Base-by-base conservation (phyloP, 2,888 invertebrate species). In the Liopterus haemorrhoidalis region DNA sequence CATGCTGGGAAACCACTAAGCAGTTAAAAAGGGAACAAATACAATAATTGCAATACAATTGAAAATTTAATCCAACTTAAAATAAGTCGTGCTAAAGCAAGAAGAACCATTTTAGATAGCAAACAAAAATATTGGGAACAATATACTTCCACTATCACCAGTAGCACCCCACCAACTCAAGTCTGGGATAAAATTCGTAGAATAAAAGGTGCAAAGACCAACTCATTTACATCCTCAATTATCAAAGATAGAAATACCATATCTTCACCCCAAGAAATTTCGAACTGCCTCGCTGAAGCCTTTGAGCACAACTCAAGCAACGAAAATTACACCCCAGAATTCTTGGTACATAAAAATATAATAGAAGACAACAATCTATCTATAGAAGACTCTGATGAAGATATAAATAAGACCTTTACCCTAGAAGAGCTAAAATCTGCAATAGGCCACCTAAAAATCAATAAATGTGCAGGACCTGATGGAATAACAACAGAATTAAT, bases 121-220 rank as follows among this genome's bases (percentile, higher is more conserved):
- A 15, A 32, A 32, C 3, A 15, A 16, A 18, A 32, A 5, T 5
- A n/a, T 2, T 32, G 32, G 32, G 16, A 16, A 4, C 4, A 3
- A 5, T 32, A 32, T 9, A n/a, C 18, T 16, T 5, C 16, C 4
- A 5, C 16, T 4, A 15, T 32, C 15, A 14, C 14, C n/a, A 16
- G 16, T 6, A n/a, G 18, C 9, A 16, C 32, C 3, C 9, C 3
- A 2, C 16, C 32, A 16, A 8, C 16, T 32, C 16, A 32, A 2
- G 5, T 32, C 5, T 32, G 32, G 32, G 18, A 16, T 6, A 32
- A 32, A 18, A 8, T 32, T 5, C 32, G 32, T 4, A 32, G 16
- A 15, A 32, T 32, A 18, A 16, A 12, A 15, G 32, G 32, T 16
- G 32, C 4, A 16, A 32, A 16, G 4, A 15, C 9, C 2, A 3